Percentiles rank a stretch among this genome's conserved stretches.
phyloP scores from a whole-genome alignment of 2,113 vertebrate species.

The Dipodomys stephensi region DNA sequence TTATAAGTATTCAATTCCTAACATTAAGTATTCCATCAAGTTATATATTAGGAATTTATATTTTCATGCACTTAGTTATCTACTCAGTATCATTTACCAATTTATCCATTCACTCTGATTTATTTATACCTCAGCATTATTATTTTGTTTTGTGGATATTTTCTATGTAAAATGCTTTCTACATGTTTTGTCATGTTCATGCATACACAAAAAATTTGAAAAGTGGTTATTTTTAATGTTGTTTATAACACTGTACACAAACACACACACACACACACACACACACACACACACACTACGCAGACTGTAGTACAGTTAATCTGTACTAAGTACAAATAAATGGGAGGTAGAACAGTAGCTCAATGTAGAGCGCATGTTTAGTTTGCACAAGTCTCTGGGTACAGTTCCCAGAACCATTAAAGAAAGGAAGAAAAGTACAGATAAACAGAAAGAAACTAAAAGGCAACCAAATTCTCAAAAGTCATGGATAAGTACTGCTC shows the following conservation, averaged over 20 bases:
- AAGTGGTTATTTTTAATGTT: background rate
- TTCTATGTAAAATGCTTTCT: background rate
- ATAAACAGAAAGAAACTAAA: background rate
- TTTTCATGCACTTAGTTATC: background rate
- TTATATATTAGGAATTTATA: background rate
- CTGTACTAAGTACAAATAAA: background rate
- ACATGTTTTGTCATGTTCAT: background rate
- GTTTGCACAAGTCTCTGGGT: background rate
- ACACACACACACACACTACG: background rate
- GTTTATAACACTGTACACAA: background rate
- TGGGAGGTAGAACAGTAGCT: background rate
- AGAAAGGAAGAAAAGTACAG: background rate
- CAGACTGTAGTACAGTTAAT: background rate
- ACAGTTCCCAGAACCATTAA: background rate
- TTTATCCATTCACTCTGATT: background rate
- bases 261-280: background rate
- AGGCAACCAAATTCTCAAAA: background rate
- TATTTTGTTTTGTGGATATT: background rate
- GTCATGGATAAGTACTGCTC: background rate
- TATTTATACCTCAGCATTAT: background rate
- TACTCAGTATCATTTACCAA: background rate
- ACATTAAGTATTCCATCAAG: slow-evolving; percentile 24
- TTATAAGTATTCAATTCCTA: slow-evolving; percentile 1
- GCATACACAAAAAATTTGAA: background rate
- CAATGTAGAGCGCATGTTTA: background rate